Evolutionary conservation across 2,888 invertebrate species (phyloP).

Genomic region (Heliconius cydno): DNA sequence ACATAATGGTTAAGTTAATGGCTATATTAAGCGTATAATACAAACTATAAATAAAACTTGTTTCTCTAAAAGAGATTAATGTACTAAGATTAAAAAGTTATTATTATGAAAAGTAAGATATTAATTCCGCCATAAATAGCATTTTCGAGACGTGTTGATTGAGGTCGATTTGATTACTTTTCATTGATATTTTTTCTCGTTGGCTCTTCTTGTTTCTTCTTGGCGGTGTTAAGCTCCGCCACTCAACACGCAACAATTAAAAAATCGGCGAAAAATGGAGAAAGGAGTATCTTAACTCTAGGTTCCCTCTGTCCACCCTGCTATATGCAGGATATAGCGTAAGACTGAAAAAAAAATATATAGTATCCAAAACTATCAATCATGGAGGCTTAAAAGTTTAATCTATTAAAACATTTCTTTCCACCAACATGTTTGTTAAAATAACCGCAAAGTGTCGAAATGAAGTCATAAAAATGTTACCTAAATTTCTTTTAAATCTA

Average conservation of each 20-base stretch:
- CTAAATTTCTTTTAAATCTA: slow-evolving; percentile 44
- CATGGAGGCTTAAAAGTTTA: background rate
- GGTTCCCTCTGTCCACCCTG: too few relatives aligned
- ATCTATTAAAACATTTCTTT: background rate
- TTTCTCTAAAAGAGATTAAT: background rate
- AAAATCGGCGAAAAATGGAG: too few relatives aligned
- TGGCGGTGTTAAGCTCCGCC: too few relatives aligned
- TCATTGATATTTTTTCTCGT: too few relatives aligned
- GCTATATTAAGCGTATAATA: background rate
- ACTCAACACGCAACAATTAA: too few relatives aligned
- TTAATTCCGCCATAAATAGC: background rate
- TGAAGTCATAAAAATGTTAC: slow-evolving; percentile 46
- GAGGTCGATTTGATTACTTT: too few relatives aligned
- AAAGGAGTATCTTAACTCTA: too few relatives aligned
- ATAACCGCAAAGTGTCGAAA: slow-evolving; percentile 33
- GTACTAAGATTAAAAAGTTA: background rate
- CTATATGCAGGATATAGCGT: background rate
- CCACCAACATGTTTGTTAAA: slow-evolving; percentile 14
- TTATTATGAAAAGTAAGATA: slow-evolving; percentile 4
- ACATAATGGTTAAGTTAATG: background rate
- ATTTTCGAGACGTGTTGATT: background rate
- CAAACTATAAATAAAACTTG: background rate
- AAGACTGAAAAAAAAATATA: background rate
- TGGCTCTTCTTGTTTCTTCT: too few relatives aligned
- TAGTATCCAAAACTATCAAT: too few relatives aligned